Conservation (phyloP, 1,140 invertebrate genomes). For the Paramacrobiotus metropolitanus region DNA sequence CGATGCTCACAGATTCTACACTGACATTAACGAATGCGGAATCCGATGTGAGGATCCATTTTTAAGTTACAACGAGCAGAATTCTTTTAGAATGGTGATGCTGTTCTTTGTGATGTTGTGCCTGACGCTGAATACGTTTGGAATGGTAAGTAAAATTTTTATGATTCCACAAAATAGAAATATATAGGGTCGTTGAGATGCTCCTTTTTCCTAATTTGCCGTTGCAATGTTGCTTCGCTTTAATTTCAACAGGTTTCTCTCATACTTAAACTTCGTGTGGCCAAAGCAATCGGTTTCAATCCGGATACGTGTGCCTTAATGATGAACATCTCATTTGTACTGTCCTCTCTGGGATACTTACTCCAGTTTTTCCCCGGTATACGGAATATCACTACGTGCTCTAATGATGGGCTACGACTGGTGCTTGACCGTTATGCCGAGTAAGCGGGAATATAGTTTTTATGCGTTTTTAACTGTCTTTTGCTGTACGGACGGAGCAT, state of each 20-base stretch:
- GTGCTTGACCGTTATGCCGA: background rate
- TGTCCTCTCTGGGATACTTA: background rate
- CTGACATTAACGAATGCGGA: background rate
- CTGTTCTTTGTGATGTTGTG: background rate
- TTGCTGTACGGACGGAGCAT: too few relatives aligned
- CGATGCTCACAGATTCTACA: background rate
- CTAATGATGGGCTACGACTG: background rate
- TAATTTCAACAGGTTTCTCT: background rate
- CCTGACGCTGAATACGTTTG: background rate
- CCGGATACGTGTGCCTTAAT: background rate
- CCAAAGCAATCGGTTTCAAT: background rate
- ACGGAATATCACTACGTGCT: background rate
- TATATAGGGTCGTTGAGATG: too few relatives aligned
- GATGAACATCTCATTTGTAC: background rate
- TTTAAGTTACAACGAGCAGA: background rate
- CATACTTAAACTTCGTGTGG: background rate
- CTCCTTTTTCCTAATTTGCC: too few relatives aligned
- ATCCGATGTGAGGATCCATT: background rate
- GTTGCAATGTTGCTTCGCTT: background rate
- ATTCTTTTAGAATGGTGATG: background rate
- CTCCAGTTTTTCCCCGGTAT: background rate
- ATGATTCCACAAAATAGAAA: background rate
- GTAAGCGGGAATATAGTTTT: too few relatives aligned
- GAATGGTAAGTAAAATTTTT: background rate
- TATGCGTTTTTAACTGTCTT: too few relatives aligned